Evolutionary conservation across 2,113 vertebrate genomes (phyloP).

Genomic region (Alligator sinensis): DNA sequence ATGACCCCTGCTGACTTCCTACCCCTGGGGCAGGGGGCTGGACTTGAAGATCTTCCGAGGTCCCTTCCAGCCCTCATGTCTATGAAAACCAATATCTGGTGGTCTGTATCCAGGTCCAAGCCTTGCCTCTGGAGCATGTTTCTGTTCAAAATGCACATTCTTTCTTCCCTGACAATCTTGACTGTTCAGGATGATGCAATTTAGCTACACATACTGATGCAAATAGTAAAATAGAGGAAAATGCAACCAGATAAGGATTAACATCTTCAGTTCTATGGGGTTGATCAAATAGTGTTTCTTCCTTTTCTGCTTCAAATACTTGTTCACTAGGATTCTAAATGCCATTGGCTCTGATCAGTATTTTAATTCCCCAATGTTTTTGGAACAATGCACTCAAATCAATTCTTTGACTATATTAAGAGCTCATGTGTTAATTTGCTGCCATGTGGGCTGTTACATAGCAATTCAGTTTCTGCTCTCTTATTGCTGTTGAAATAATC

Average conservation of each 20-base stretch:
- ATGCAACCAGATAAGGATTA: neutral
- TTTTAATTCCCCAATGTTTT: neutral
- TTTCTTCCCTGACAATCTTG: neutral
- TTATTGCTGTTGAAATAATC: fast-evolving
- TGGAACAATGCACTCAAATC: neutral
- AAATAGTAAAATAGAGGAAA: neutral
- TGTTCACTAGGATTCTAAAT: neutral
- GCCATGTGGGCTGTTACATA: neutral
- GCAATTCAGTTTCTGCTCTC: neutral
- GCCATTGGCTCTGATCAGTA: neutral
- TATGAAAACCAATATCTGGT: neutral
- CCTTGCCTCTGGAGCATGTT: neutral
- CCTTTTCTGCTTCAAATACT: neutral
- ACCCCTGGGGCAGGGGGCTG: no score
- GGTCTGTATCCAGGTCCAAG: neutral
- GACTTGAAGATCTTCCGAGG: no score
- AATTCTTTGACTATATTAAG: neutral
- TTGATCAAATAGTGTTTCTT: neutral
- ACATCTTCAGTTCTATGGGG: neutral
- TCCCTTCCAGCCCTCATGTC: no score
- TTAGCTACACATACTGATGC: neutral
- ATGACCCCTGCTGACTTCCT: no score
- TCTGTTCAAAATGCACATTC: neutral
- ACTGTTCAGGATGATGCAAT: neutral
- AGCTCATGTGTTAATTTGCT: neutral